Percentiles rank a stretch among this genome's conserved stretches.
phyloP scores from a whole-genome alignment of 1,140 invertebrate species.

The Phthorimaea operculella region DNA sequence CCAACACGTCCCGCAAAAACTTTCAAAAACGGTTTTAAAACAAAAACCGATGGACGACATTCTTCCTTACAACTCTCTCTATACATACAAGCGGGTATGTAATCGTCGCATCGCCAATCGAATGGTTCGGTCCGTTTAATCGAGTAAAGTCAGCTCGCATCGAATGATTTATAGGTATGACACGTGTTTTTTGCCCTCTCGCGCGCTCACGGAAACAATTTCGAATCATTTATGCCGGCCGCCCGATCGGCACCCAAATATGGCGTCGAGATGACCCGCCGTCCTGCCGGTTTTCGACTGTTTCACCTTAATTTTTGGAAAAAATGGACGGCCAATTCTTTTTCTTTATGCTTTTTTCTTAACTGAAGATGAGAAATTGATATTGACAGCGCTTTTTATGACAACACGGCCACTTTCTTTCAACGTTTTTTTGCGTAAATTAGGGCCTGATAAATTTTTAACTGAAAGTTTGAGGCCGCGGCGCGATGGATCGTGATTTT shows the following conservation, averaged over 20 bases:
- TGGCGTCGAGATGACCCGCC: constrained; percentile 29
- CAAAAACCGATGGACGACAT: constrained; percentile 46
- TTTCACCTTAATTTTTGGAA: constrained; percentile 49
- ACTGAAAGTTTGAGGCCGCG: not conserved
- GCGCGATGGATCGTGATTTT: not conserved
- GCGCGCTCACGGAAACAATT: constrained; percentile 56
- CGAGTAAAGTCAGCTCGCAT: constrained; percentile 46
- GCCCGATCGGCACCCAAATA: constrained; percentile 41
- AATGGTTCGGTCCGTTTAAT: constrained; percentile 50
- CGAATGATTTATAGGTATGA: constrained; percentile 62
- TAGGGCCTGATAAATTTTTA: not conserved
- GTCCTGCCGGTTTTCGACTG: constrained; percentile 31
- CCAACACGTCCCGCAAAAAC: constrained; percentile 19
- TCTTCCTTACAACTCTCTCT: constrained; percentile 52
- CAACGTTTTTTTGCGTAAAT: not conserved
- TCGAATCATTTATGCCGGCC: constrained; percentile 55
- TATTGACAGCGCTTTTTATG: constrained; percentile 24
- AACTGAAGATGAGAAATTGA: constrained; percentile 30
- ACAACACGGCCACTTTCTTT: constrained; percentile 3
- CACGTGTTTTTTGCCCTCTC: constrained; percentile 55
- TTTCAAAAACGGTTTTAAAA: constrained; percentile 41
- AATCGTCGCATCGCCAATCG: constrained; percentile 48
- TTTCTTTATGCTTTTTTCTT: constrained; percentile 22
- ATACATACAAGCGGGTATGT: constrained; percentile 34
- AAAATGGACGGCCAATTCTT: constrained; percentile 27